Percentiles rank a stretch among this genome's conserved stretches.
Conservation (phyloP, 1,140 invertebrate genomes). For the Macrostomum lignano region DNA sequence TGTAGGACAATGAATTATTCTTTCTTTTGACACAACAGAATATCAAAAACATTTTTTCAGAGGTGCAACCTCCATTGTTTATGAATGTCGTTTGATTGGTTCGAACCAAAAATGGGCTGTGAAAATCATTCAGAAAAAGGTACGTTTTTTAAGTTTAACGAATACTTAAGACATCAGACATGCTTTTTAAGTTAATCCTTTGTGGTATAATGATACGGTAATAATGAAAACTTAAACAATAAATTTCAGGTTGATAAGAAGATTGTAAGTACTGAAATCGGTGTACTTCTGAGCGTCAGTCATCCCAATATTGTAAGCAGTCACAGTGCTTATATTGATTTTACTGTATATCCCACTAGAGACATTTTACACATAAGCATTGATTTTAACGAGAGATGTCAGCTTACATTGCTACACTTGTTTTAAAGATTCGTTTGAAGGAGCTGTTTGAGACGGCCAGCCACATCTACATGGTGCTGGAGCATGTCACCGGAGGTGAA, state of each 20-base stretch:
- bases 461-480: conserved; percentile 20
- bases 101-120: conserved; percentile 3
- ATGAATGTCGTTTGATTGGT: conserved; percentile 1
- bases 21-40: background rate
- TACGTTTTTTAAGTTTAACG: background rate
- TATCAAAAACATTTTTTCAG: conserved; percentile 5
- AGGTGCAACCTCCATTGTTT: conserved; percentile 4
- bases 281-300: conserved; percentile 12
- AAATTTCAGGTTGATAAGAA: conserved; percentile 15
- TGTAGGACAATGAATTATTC: too few species aligned
- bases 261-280: conserved; percentile 15
- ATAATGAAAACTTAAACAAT: too few species aligned
- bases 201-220: too few species aligned
- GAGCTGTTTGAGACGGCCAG: conserved; percentile 21
- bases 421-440: conserved; percentile 20
- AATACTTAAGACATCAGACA: background rate
- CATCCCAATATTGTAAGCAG: conserved; percentile 17
- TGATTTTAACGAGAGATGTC: background rate
- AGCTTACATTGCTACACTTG: background rate
- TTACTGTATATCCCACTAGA: too few species aligned
- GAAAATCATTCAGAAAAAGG: conserved; percentile 6
- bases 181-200: conserved; percentile 7
- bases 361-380: too few species aligned
- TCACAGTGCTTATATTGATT: too few species aligned
- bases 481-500: conserved; percentile 28